These are phyloP conservation scores for Ochotona curzoniae DNA, from an alignment of 2,113 vertebrate genomes.

Conservation along the genomic window DNA sequence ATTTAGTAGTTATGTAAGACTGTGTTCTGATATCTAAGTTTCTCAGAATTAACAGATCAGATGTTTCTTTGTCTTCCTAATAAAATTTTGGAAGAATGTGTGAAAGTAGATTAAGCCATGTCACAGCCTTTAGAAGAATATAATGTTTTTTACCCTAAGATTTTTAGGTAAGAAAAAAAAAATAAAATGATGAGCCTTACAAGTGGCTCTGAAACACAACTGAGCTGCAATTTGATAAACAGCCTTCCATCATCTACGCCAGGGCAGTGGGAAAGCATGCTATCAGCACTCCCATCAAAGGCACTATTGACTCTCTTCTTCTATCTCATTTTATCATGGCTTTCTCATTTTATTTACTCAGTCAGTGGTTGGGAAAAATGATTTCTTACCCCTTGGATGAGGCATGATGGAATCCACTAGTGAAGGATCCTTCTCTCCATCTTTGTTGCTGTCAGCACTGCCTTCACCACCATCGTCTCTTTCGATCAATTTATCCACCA, in stretches of 20 bases:
- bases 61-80: slow-evolving; percentile 22
- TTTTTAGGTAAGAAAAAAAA: slow-evolving; percentile 53
- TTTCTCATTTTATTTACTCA: slow-evolving; percentile 61
- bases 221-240: slow-evolving; percentile 69
- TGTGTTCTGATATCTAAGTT: not conserved
- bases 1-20: not conserved
- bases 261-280: slow-evolving; percentile 18
- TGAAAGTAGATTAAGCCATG: slow-evolving; percentile 69
- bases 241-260: slow-evolving; percentile 32
- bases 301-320: not conserved
- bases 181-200: not conserved
- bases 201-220: slow-evolving; percentile 67
- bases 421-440: slow-evolving; percentile 82
- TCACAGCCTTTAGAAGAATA: slow-evolving; percentile 70
- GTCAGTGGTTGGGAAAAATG: not conserved
- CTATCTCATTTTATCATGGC: slow-evolving; percentile 15
- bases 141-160: slow-evolving; percentile 15
- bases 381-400: slow-evolving; percentile 89
- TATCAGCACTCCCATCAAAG: slow-evolving; percentile 56
- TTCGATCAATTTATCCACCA: slow-evolving; percentile 95
- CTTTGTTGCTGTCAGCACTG: slow-evolving; percentile 56
- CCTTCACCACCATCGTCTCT: slow-evolving; percentile 85
- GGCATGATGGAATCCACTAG: slow-evolving; percentile 87
- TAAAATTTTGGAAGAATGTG: slow-evolving; percentile 21
- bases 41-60: slow-evolving; percentile 35